These are phyloP conservation scores for Nomada fabriciana DNA, from an alignment of 2,888 invertebrate genomes.

Conservation along the genomic window DNA sequence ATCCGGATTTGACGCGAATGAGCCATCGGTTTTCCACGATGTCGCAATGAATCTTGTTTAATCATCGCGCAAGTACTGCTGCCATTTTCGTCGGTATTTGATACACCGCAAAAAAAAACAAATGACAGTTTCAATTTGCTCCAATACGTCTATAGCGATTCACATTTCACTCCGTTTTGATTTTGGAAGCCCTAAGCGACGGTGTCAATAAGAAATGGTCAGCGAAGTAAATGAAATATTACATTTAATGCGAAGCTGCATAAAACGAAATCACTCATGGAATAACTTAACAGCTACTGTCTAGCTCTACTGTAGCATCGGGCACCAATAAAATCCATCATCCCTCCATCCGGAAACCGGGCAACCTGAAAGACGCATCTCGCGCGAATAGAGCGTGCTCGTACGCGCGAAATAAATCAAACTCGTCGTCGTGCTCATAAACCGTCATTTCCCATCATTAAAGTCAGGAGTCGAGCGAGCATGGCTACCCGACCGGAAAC, in stretches of 20 bases:
- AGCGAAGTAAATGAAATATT: too few species aligned
- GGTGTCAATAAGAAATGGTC: too few species aligned
- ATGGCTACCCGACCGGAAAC: constrained; percentile 77
- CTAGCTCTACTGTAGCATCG: neutral
- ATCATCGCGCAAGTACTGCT: too few species aligned
- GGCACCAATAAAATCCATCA: constrained; percentile 30
- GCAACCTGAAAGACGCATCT: constrained; percentile 11
- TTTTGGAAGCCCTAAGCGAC: too few species aligned
- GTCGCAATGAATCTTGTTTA: neutral
- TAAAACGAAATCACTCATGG: neutral
- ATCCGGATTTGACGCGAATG: neutral
- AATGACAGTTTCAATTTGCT: too few species aligned
- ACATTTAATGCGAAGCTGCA: too few species aligned
- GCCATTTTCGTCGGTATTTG: too few species aligned
- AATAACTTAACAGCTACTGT: neutral
- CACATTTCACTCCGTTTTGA: too few species aligned
- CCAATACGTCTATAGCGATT: too few species aligned
- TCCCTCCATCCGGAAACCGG: constrained; percentile 41
- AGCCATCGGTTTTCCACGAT: neutral
- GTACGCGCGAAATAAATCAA: constrained; percentile 73
- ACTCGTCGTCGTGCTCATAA: constrained; percentile 74
- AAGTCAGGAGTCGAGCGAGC: constrained; percentile 69
- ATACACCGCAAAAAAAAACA: too few species aligned
- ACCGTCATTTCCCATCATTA: constrained; percentile 79
- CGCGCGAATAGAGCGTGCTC: constrained; percentile 22